Percentiles rank a stretch among this genome's conserved stretches.
These are phyloP conservation scores for Mythimna impura DNA, from an alignment of 2,888 invertebrate genomes.

Conservation along the genomic window DNA sequence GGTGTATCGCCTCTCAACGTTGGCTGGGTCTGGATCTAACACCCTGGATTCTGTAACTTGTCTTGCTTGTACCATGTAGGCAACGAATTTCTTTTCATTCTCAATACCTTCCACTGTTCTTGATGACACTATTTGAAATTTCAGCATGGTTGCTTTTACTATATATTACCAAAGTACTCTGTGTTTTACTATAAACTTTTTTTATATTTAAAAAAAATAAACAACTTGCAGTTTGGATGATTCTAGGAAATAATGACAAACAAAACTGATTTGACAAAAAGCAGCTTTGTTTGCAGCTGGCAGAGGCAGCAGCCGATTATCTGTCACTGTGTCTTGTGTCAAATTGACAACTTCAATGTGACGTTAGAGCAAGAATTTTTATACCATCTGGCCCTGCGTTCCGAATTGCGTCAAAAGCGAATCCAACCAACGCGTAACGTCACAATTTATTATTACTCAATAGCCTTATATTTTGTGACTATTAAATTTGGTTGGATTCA, in stretches of 20 bases:
- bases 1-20: slow-evolving; percentile 93
- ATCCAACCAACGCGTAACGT: too few relatives aligned
- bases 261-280: slow-evolving; percentile 31
- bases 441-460: too few relatives aligned
- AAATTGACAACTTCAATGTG: slow-evolving; percentile 6
- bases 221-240: slow-evolving; percentile 24
- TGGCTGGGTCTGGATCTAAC: slow-evolving; percentile 91
- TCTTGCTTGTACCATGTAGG: slow-evolving; percentile 92
- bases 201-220: neutral
- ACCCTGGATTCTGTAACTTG: slow-evolving; percentile 85
- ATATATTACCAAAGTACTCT: too few relatives aligned
- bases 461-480: too few relatives aligned
- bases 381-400: too few relatives aligned
- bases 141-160: slow-evolving; percentile 77
- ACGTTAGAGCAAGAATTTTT: too few relatives aligned
- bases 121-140: slow-evolving; percentile 93
- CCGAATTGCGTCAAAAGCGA: too few relatives aligned
- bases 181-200: slow-evolving; percentile 11
- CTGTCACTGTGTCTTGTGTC: too few relatives aligned
- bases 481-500: too few relatives aligned
- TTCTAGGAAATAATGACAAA: slow-evolving; percentile 32
- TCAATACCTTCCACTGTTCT: slow-evolving; percentile 91
- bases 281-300: neutral
- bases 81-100: slow-evolving; percentile 92
- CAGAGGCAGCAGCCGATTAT: neutral